Conservation (phyloP, 2,888 invertebrate species). For the Brachyopa scutellaris region DNA sequence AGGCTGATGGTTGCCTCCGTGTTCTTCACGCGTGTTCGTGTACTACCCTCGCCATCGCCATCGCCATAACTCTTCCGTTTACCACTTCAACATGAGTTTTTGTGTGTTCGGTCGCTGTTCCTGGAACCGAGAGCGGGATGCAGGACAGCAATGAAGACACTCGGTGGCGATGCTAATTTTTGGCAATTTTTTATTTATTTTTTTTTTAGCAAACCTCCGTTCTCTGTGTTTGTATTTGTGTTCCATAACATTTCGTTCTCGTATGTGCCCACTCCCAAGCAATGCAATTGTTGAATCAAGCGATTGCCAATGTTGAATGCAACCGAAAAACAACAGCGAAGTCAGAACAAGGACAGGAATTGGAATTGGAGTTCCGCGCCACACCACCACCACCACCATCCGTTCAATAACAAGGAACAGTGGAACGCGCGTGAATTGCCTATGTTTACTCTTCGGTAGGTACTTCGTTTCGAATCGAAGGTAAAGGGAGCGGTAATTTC, state of each 20-base stretch:
- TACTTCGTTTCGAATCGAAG: slow-evolving; percentile 45
- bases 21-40: slow-evolving; percentile 67
- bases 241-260: slow-evolving; percentile 26
- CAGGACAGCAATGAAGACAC: slow-evolving; percentile 61
- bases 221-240: too few species aligned
- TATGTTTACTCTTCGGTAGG: slow-evolving; percentile 51
- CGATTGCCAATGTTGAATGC: slow-evolving; percentile 62
- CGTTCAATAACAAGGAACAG: slow-evolving; percentile 59
- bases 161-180: slow-evolving; percentile 68
- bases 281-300: slow-evolving; percentile 66
- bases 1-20: slow-evolving; percentile 32
- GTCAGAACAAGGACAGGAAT: slow-evolving; percentile 45
- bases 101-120: slow-evolving; percentile 62
- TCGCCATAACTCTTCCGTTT: slow-evolving; percentile 25
- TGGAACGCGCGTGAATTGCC: slow-evolving; percentile 42
- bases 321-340: slow-evolving; percentile 72
- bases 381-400: slow-evolving; percentile 11
- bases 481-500: slow-evolving; percentile 62
- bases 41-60: slow-evolving; percentile 13
- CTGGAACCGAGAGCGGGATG: slow-evolving; percentile 5
- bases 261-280: not conserved
- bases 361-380: slow-evolving; percentile 44
- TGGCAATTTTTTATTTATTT: slow-evolving; percentile 62
- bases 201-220: not conserved
- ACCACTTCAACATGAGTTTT: slow-evolving; percentile 70